Conservation (phyloP, 2,888 invertebrate genomes). For the Andrena praecox region DNA sequence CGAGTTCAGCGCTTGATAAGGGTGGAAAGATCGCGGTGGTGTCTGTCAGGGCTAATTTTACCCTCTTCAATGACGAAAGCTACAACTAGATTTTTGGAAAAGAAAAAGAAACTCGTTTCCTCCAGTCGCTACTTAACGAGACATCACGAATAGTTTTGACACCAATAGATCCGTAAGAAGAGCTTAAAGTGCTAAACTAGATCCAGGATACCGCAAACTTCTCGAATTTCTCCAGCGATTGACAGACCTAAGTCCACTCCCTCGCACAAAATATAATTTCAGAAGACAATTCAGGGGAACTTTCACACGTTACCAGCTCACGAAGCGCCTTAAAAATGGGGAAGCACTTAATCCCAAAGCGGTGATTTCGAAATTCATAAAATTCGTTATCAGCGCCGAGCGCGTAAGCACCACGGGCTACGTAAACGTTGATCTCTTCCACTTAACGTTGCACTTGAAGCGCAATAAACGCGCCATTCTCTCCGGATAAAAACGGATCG, state of each 20-base stretch:
- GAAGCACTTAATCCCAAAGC: neutral
- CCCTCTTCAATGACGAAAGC: neutral
- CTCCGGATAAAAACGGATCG: constrained; percentile 16
- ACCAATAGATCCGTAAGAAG: neutral
- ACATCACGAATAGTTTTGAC: neutral
- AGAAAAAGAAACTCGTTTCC: neutral
- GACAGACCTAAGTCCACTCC: neutral
- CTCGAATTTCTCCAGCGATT: neutral
- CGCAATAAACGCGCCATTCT: constrained; percentile 45
- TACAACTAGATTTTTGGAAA: neutral
- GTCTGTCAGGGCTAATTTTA: neutral
- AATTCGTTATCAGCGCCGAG: constrained; percentile 6
- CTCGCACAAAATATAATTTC: neutral
- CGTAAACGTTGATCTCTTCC: constrained; percentile 51
- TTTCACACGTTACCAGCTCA: neutral
- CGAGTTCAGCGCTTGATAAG: constrained; percentile 28
- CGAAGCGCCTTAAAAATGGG: neutral
- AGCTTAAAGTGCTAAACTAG: neutral
- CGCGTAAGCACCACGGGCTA: constrained; percentile 17
- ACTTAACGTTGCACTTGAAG: constrained; percentile 42
- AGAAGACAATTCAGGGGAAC: neutral
- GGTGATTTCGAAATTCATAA: constrained; percentile 24
- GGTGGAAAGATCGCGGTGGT: neutral
- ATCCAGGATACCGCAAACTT: neutral
- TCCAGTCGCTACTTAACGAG: neutral